phyloP scores from a whole-genome alignment of 2,888 invertebrate species.

The Boloria selene region DNA sequence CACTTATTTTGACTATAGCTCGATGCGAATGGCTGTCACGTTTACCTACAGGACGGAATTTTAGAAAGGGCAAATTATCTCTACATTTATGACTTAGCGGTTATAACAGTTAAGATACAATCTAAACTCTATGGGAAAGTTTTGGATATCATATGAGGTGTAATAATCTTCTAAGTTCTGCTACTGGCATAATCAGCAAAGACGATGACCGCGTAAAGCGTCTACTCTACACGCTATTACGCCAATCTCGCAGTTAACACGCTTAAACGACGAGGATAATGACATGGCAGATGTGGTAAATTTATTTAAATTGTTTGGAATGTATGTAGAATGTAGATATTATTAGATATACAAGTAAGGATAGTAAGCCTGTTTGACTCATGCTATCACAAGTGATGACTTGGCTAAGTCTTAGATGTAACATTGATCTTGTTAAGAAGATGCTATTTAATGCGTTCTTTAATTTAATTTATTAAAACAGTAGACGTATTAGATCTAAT shows the following conservation, averaged over 20 bases:
- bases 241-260: slow-evolving; percentile 71
- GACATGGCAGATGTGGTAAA: slow-evolving; percentile 76
- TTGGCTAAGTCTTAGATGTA: too few species aligned
- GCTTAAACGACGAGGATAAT: slow-evolving; percentile 77
- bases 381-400: background rate
- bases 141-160: slow-evolving; percentile 36
- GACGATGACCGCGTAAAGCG: slow-evolving; percentile 67
- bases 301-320: slow-evolving; percentile 65
- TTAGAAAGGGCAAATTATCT: slow-evolving; percentile 22
- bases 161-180: slow-evolving; percentile 44
- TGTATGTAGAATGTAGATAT: slow-evolving; percentile 40
- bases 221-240: slow-evolving; percentile 65
- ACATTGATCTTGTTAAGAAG: too few species aligned
- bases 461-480: too few species aligned
- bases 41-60: slow-evolving; percentile 1
- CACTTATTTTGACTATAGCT: too few species aligned
- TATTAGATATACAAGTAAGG: slow-evolving; percentile 16
- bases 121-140: slow-evolving; percentile 36
- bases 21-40: background rate
- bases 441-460: too few species aligned
- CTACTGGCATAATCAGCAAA: slow-evolving; percentile 60
- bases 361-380: background rate
- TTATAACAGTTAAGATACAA: slow-evolving; percentile 37
- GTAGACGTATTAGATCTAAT: too few species aligned
- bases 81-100: slow-evolving; percentile 24